phyloP scores from a whole-genome alignment of 2,888 invertebrate species.

The Smittia sp. region DNA sequence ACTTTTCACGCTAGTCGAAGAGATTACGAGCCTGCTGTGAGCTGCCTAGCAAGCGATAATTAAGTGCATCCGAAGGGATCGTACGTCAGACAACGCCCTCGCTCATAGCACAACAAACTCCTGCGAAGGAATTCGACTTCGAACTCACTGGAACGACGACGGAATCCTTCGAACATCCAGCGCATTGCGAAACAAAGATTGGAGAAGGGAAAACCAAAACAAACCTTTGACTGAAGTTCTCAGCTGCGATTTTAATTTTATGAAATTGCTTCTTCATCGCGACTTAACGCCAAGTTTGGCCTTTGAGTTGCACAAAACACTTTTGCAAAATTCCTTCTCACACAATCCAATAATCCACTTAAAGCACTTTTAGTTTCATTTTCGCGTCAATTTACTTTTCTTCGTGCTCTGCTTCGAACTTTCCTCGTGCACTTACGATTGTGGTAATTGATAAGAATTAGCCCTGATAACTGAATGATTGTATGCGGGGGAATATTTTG shows the following conservation, averaged over 20 bases:
- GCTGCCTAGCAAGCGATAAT: no score
- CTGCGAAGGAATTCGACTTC: constrained; percentile 21
- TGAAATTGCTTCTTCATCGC: constrained; percentile 53
- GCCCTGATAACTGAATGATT: constrained; percentile 22
- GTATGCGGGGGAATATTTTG: constrained; percentile 10
- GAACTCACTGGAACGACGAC: constrained; percentile 15
- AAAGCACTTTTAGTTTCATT: constrained; percentile 40
- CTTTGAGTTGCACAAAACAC: constrained; percentile 17
- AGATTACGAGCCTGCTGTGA: no score
- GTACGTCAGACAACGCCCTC: constrained; percentile 21
- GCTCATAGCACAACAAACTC: neutral
- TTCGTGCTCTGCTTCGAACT: constrained; percentile 8
- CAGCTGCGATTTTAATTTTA: constrained; percentile 54
- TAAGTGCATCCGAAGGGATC: no score
- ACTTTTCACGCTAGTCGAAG: no score
- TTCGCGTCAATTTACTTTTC: constrained; percentile 16
- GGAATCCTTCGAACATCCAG: constrained; percentile 26
- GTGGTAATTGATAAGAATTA: constrained; percentile 40
- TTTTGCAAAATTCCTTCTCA: constrained; percentile 29
- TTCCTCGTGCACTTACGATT: constrained; percentile 24
- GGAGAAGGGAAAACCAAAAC: constrained; percentile 23
- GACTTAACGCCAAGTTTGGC: neutral
- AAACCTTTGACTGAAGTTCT: constrained; percentile 48
- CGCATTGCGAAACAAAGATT: neutral
- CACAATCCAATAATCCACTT: constrained; percentile 19